Percentiles rank a stretch among this genome's conserved stretches.
phyloP scores from a whole-genome alignment of 2,797 vertebrate genomes.

The Acanthornis magna region DNA sequence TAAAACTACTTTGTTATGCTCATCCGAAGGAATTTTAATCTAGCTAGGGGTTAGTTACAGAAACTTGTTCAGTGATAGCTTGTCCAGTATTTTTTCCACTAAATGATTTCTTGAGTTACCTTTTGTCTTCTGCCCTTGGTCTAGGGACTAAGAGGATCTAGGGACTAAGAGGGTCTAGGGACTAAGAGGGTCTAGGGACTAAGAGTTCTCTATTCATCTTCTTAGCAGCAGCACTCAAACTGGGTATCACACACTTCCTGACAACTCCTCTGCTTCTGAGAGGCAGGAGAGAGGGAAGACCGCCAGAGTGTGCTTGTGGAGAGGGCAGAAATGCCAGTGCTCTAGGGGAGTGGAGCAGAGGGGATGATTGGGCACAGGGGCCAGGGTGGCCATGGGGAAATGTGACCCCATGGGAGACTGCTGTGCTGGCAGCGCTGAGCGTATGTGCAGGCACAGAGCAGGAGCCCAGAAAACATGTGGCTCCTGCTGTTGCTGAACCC shows the following conservation, averaged over 20 bases:
- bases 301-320: neutral
- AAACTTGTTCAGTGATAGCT: neutral
- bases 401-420: neutral
- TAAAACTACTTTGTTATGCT: neutral
- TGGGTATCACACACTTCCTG: neutral
- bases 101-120: neutral
- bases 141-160: neutral
- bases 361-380: fast-evolving
- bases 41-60: neutral
- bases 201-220: neutral
- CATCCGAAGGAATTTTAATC: neutral
- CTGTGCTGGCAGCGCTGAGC: neutral
- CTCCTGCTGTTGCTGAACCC: conserved; percentile 50
- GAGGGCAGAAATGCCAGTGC: neutral
- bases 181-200: neutral
- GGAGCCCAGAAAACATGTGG: conserved; percentile 41
- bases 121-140: neutral
- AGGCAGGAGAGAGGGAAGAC: neutral
- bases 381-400: neutral
- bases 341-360: neutral
- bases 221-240: neutral
- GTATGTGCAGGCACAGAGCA: neutral
- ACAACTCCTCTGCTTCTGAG: neutral
- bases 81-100: neutral
- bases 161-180: no score